These are phyloP conservation scores for Ochlodes sylvanus DNA, from an alignment of 2,888 invertebrate species.

Conservation along the genomic window DNA sequence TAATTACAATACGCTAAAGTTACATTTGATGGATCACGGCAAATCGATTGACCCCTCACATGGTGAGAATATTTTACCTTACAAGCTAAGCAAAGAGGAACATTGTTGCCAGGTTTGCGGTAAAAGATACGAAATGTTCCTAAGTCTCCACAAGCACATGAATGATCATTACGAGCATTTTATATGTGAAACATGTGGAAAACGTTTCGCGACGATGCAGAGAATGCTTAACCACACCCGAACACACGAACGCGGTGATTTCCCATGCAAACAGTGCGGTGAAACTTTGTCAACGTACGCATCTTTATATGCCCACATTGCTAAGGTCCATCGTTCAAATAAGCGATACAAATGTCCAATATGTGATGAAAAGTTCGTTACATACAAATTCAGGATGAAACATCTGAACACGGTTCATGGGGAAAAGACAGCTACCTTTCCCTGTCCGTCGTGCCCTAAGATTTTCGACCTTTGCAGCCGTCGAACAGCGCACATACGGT, in stretches of 20 bases:
- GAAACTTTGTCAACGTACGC: slow-evolving; percentile 68
- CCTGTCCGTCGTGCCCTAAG: slow-evolving; percentile 72
- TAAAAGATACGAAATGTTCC: slow-evolving; percentile 74
- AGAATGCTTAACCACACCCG: slow-evolving; percentile 73
- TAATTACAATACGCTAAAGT: slow-evolving; percentile 65
- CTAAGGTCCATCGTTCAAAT: slow-evolving; percentile 69
- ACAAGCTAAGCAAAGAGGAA: slow-evolving; percentile 71
- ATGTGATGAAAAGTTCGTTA: slow-evolving; percentile 75
- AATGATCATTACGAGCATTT: slow-evolving; percentile 77
- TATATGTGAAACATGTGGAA: slow-evolving; percentile 79
- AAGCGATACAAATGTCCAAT: slow-evolving; percentile 78
- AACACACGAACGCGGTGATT: slow-evolving; percentile 70
- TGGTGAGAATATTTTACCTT: slow-evolving; percentile 74
- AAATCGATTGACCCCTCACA: slow-evolving; percentile 64
- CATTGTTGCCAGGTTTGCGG: slow-evolving; percentile 75
- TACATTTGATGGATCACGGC: slow-evolving; percentile 66
- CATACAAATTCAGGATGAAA: slow-evolving; percentile 73
- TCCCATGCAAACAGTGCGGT: slow-evolving; percentile 72
- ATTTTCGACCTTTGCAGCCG: slow-evolving; percentile 76
- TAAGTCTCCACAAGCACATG: slow-evolving; percentile 78
- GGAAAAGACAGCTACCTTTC: slow-evolving; percentile 71
- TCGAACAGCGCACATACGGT: slow-evolving; percentile 72
- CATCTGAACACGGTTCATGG: slow-evolving; percentile 72
- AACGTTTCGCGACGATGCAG: slow-evolving; percentile 72
- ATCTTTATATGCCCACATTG: slow-evolving; percentile 67